These are phyloP conservation scores for Ctenopoma kingsleyae DNA, from an alignment of 2,797 vertebrate species.

Conservation along the genomic window DNA sequence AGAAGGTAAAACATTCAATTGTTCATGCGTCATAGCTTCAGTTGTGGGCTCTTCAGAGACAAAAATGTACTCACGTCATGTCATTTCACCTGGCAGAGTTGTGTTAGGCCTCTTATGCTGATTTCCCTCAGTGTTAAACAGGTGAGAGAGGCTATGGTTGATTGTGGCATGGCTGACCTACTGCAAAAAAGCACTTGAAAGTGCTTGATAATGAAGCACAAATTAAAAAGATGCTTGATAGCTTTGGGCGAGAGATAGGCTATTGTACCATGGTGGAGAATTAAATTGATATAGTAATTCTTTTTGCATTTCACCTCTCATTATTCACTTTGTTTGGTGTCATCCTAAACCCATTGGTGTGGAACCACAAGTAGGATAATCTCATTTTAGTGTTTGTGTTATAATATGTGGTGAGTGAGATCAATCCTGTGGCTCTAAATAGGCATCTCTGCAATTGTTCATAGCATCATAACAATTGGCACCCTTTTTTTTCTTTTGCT, in stretches of 20 bases:
- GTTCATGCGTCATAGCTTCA: slow-evolving; percentile 57
- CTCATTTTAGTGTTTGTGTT: slow-evolving; percentile 15
- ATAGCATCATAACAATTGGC: slow-evolving; percentile 49
- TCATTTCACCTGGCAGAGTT: slow-evolving; percentile 11
- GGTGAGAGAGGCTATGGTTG: slow-evolving; percentile 23
- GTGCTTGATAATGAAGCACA: slow-evolving; percentile 28
- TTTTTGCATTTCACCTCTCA: not conserved
- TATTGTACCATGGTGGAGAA: slow-evolving; percentile 10
- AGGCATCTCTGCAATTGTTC: slow-evolving; percentile 35
- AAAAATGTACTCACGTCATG: slow-evolving; percentile 33
- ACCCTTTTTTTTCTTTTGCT: slow-evolving; percentile 39
- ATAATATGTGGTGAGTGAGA: slow-evolving; percentile 36
- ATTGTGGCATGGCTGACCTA: slow-evolving; percentile 16
- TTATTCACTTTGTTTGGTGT: slow-evolving; percentile 7
- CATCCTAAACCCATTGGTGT: slow-evolving; percentile 4
- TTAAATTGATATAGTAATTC: not conserved
- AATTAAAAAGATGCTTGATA: slow-evolving; percentile 24
- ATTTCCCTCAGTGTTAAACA: slow-evolving; percentile 2
- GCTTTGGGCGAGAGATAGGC: slow-evolving; percentile 6
- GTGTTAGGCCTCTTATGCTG: slow-evolving; percentile 22
- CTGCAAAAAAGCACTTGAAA: slow-evolving; percentile 32
- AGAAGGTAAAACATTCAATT: slow-evolving; percentile 52
- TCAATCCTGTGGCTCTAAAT: slow-evolving; percentile 46
- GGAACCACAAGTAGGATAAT: slow-evolving; percentile 9
- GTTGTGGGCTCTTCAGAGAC: slow-evolving; percentile 38